Conservation (phyloP, 2,113 vertebrate species). For the Rhinoderma darwinii region DNA sequence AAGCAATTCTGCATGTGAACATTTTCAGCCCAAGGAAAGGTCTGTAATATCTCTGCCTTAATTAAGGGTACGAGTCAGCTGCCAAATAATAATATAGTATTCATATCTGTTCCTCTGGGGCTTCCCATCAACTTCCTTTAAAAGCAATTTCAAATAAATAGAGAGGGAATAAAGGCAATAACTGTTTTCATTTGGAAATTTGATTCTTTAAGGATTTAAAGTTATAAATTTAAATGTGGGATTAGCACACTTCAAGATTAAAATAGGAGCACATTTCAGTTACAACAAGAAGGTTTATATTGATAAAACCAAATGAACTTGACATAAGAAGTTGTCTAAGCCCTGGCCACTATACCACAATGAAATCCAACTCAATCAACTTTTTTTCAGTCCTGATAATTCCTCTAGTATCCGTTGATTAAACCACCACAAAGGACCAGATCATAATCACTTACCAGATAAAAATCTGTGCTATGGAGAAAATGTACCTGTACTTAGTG, state of each 20-base stretch:
- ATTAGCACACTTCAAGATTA: conserved; percentile 4
- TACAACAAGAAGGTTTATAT: background rate
- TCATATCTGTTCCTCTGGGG: conserved; percentile 52
- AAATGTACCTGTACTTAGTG: no score
- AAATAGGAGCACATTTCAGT: conserved; percentile 5
- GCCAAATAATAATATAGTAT: conserved; percentile 48
- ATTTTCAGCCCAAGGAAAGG: conserved; percentile 10
- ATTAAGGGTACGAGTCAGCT: conserved; percentile 49
- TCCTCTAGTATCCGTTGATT: background rate
- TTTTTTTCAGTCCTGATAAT: background rate
- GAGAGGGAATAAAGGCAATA: conserved; percentile 42
- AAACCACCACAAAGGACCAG: no score
- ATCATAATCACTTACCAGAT: no score
- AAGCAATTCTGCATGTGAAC: conserved; percentile 17
- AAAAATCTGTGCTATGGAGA: no score
- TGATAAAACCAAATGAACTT: background rate
- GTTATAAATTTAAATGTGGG: background rate
- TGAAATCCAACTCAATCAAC: background rate
- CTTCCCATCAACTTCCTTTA: conserved; percentile 54
- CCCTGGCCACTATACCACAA: background rate
- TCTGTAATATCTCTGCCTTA: conserved; percentile 32
- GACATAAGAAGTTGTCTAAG: background rate
- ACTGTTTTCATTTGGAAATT: conserved; percentile 33
- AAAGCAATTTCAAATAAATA: conserved; percentile 51
- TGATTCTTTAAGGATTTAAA: conserved; percentile 30